Conservation (phyloP, 1,140 invertebrate species). For the Brachionus asplanchnoidis region DNA sequence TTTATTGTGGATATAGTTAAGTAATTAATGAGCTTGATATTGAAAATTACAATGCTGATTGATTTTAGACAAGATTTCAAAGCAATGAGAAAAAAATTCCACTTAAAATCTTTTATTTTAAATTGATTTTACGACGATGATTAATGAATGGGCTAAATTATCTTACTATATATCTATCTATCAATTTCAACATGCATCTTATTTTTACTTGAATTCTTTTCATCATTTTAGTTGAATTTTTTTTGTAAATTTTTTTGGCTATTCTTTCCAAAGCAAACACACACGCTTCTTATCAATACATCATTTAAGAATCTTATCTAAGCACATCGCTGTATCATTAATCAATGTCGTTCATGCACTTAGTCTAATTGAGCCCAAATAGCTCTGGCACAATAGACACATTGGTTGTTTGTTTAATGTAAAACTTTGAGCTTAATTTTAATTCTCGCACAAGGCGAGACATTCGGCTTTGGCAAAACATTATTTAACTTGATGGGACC, state of each 20-base stretch:
- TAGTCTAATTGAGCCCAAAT: neutral
- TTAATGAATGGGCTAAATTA: conserved; percentile 12
- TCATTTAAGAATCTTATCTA: neutral
- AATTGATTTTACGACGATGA: conserved; percentile 20
- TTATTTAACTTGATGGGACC: neutral
- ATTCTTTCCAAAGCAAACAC: neutral
- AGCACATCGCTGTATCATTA: neutral
- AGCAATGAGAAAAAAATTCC: neutral
- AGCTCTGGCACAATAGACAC: neutral
- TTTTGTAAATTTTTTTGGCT: neutral
- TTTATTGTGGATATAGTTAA: neutral
- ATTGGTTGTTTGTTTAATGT: neutral
- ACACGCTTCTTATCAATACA: neutral
- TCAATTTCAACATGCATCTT: conserved; percentile 5
- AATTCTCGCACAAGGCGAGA: neutral
- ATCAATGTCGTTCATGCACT: neutral
- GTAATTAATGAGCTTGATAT: neutral
- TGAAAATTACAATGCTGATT: conserved; percentile 16
- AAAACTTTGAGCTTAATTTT: neutral
- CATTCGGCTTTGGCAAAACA: neutral
- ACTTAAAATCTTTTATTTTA: conserved; percentile 5
- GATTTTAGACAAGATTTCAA: conserved; percentile 16
- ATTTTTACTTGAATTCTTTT: neutral
- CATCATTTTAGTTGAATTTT: neutral
- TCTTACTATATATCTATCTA: neutral